phyloP scores from a whole-genome alignment of 2,888 invertebrate genomes.

The Argyresthia albistria region DNA sequence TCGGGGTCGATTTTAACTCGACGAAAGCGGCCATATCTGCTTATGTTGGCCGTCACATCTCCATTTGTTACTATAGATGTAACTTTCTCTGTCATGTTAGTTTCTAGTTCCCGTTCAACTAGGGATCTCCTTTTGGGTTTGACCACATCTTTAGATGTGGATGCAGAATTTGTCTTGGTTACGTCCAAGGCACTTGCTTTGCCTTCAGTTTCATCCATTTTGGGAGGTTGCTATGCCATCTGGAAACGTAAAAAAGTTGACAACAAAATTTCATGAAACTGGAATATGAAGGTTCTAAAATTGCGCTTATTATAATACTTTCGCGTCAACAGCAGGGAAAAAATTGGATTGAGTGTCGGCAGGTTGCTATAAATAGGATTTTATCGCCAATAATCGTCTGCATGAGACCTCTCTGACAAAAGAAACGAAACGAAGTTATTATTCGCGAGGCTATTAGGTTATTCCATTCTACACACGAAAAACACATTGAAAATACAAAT shows the following conservation, averaged over 20 bases:
- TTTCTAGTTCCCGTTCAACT: slow-evolving; percentile 57
- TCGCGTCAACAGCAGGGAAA: not conserved
- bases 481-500: slow-evolving; percentile 15
- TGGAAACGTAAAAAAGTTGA: not conserved
- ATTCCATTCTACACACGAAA: slow-evolving; percentile 36
- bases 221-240: not conserved
- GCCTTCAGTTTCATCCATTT: slow-evolving; percentile 3
- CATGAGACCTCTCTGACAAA: slow-evolving; percentile 50
- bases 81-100: slow-evolving; percentile 46
- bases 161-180: not conserved
- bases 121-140: slow-evolving; percentile 57
- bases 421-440: slow-evolving; percentile 65
- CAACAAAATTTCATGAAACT: not conserved
- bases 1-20: slow-evolving; percentile 63
- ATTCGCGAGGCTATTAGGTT: slow-evolving; percentile 44
- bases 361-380: slow-evolving; percentile 21
- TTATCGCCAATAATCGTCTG: slow-evolving; percentile 22
- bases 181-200: not conserved
- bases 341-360: not conserved
- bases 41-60: slow-evolving; percentile 41
- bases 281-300: not conserved
- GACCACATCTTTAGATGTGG: not conserved
- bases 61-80: slow-evolving; percentile 38
- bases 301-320: not conserved
- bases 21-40: slow-evolving; percentile 74